Evolutionary conservation across 2,888 invertebrate genomes (phyloP).

Genomic region (Drosophila lutescens): DNA sequence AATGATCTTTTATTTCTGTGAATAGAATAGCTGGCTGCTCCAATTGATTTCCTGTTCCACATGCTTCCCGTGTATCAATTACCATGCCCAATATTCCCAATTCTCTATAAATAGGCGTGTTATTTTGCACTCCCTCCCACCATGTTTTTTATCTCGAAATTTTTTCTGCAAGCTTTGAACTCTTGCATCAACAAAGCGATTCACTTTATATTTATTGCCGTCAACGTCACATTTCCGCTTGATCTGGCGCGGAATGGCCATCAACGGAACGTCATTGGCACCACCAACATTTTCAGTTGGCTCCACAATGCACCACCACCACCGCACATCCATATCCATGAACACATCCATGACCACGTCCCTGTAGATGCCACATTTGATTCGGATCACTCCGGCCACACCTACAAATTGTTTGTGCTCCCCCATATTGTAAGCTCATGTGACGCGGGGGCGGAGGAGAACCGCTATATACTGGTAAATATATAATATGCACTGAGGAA

Average conservation of each 20-base stretch:
- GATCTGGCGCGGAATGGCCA: constrained; percentile 79
- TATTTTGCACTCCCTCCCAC: constrained; percentile 19
- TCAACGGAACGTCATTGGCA: constrained; percentile 60
- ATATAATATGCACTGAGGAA: constrained; percentile 1
- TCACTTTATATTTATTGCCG: constrained; percentile 74
- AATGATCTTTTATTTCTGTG: not conserved
- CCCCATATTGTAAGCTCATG: constrained; percentile 8
- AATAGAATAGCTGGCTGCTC: constrained; percentile 16
- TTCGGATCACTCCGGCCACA: constrained; percentile 63
- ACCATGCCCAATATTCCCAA: constrained; percentile 2
- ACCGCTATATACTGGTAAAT: constrained; percentile 12
- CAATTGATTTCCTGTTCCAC: constrained; percentile 32
- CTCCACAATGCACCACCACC: constrained; percentile 27
- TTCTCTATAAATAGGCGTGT: constrained; percentile 21
- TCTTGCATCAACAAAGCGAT: constrained; percentile 62
- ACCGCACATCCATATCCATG: constrained; percentile 27
- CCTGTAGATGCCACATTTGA: constrained; percentile 42
- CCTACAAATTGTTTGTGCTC: constrained; percentile 77
- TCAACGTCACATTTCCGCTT: constrained; percentile 81
- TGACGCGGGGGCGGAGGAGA: constrained; percentile 22
- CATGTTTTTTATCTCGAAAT: not conserved
- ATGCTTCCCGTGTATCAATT: constrained; percentile 38
- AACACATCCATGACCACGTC: constrained; percentile 42
- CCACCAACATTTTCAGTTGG: constrained; percentile 25
- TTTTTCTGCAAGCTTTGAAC: constrained; percentile 63